These are phyloP conservation scores for Stichodactyla mertensii DNA, from an alignment of 64 coral and sea anemone species.

Conservation along the genomic window DNA sequence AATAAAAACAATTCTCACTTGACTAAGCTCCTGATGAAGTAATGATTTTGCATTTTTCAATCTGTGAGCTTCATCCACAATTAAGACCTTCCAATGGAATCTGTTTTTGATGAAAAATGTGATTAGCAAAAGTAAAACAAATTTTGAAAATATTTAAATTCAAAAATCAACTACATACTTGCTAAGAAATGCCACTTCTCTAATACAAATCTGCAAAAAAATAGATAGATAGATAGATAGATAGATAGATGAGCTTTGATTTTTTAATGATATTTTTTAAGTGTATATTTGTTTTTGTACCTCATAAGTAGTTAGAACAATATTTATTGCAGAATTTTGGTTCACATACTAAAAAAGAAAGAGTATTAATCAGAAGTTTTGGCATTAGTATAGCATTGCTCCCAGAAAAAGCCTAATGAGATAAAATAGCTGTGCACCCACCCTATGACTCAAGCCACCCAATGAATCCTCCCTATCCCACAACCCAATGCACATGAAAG, in stretches of 20 bases:
- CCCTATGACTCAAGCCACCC: no score
- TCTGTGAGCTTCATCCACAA: conserved; percentile 84
- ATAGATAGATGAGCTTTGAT: neutral
- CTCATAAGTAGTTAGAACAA: conserved; percentile 87
- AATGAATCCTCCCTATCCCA: no score
- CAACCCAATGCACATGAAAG: no score
- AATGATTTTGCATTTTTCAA: conserved; percentile 75
- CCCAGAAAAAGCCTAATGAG: no score
- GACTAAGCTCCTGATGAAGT: conserved; percentile 60
- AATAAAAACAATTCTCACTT: conserved; percentile 18
- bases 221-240: neutral
- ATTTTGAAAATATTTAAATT: neutral
- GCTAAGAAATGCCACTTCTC: conserved; percentile 1
- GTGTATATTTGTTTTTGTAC: conserved; percentile 15
- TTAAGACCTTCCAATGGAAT: conserved; percentile 72
- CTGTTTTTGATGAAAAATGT: conserved; percentile 24
- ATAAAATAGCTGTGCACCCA: no score
- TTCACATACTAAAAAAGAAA: neutral
- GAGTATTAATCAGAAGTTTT: neutral
- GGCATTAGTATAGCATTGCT: no score
- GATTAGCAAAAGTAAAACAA: neutral
- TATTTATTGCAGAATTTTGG: neutral
- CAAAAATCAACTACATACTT: neutral
- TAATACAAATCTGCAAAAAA: conserved; percentile 19
- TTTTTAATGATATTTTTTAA: neutral